Base-by-base conservation (phyloP, 2,797 vertebrate species). In the Lerista edwardsae region DNA sequence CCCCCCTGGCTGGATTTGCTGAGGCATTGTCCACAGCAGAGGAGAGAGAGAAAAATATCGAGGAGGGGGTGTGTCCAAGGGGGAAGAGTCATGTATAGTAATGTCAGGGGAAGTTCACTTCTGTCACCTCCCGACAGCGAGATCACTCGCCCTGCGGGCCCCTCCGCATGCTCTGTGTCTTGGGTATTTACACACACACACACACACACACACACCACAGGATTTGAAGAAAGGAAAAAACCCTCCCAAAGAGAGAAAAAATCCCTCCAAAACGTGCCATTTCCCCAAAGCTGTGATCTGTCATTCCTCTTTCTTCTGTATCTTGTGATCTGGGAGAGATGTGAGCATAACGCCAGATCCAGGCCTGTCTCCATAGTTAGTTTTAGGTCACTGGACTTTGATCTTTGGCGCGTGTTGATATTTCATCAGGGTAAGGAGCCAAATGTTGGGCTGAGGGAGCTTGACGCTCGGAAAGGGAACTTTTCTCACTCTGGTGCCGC, bases 31-130 rank as follows among this genome's bases (percentile, higher is more conserved):
- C 97, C 96, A 86, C 15, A 84, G 57, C 14, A 3, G 2, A 6
- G 34, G 1, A 41, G 51, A 25, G 51, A n/a, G n/a, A 67, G 61
- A 14, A 6, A 55, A 36, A 51, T 51, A 29, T 17, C 29, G 6
- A 25, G 67, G n/a, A 21, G 61, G 77, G 84, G 65, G 65, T 11
- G 11, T 15, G 10, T 39, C 6, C 73, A 3, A 0, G 23, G 0
- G 31, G 7, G 9, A 84, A 78, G 84, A 97, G 95, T 97, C 96
- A 87, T 91, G 91, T 93, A 89, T 84, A 74, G 94, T 95, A 92
- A 95, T 94, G 96, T 97, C 96, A 94, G 87, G 90, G 29, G 80
- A 93, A 94, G 96, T 97, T 97, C 96, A 97, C 92, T 96, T 96
- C 95, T 93, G 93, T 96, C 95, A 91, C 92, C 95, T 94, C 95